Evolutionary conservation across 2,113 vertebrate genomes (phyloP), one percentile per base, ranked within the genome.

Genomic region (Chaetodon trifascialis): DNA sequence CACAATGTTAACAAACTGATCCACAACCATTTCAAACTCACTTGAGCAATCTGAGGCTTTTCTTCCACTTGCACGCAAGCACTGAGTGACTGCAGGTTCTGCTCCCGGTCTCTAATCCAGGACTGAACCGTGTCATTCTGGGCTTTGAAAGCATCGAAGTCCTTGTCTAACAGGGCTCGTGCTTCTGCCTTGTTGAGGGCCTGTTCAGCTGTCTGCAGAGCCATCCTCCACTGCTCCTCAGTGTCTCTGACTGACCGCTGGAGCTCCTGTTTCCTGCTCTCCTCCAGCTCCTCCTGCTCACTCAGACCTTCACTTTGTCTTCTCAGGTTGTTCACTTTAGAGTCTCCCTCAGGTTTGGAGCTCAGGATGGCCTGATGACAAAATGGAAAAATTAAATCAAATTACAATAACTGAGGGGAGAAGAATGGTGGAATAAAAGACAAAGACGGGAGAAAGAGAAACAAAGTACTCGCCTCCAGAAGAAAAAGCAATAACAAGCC

Each of bases 221-320:
- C 80, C 4, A 2, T 58, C n/a, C 19, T 89, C 95, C 94, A 95
- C 67, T 94, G 87, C n/a, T 92, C 81, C 51, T 94, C 92, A 8
- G 74, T 36, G 4, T 89, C 84, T 73, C 30, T 75, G 30, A 93
- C 12, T 0, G 51, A 44, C 63, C 72, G 68, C 51, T 79, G 58
- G 2, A 94, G 58, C 17, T 88, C 80, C 6, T 68, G 83, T 73
- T 79, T 93, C 76, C 38, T 68, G 68, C 12, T 71, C 15, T 91
- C 81, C 6, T 94, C 85, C 68, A 95, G 62, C 3, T 86, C 52
- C 59, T 91, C 83, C 55, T 67, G 86, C 52, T 86, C 71, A 64
- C 85, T 90, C 73, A 96, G 76, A 47, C 51, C 63, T 66, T 91
- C 64, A 1, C 85, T 66, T 4, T 74, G 86, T 9, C 46, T 73